Evolutionary conservation across 2,888 invertebrate species (phyloP), one percentile per base, ranked within the genome.

Genomic region (Bombylius discolor): DNA sequence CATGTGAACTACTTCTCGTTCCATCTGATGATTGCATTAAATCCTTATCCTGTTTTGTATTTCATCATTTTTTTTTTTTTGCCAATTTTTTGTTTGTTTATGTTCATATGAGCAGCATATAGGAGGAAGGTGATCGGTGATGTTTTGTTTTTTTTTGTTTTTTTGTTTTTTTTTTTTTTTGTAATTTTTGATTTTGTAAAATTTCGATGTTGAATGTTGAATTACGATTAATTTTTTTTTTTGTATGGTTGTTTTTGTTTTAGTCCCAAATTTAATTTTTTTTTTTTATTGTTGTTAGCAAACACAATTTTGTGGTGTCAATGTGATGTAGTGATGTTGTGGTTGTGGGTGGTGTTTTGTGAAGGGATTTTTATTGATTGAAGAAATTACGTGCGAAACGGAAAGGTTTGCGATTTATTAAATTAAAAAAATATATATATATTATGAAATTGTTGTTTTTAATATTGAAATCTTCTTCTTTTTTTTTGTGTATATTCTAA

Each of bases 1-100:
- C 63, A 60, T 66, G 65, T 56, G 68, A 67, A 62, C 64, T 66
- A 60, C 63, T 66, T 60, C 64, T 61, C 49, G 60, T 49, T 45
- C 53, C n/a, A 46, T 59, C 57, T 46, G 59, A 58, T 31, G 60
- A 59, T 59, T 58, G 49, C 36, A 23, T 23, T 42, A 39, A 47
- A n/a, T 52, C 55, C 45, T 56, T 55, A 36, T 55, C 55, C 55
- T 55, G 49, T 49, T 14, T n/a, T 46, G 39, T 11, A 11, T 7
- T 42, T 42, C 11, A 42, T 36, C 39, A 11, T 7, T 5, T 42
- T 23, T 23, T 23, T n/a, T 23, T 23, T 23, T 23, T 23, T 23
- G 23, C 23, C 23, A 23, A 2, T 23, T 23, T 23, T 23, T 23
- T 23, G 1, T 23, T 23, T 23, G 23, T 23, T 23, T 23, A 23